Conservation (phyloP, 2,113 vertebrate genomes). For the Copsychus sechellarum region DNA sequence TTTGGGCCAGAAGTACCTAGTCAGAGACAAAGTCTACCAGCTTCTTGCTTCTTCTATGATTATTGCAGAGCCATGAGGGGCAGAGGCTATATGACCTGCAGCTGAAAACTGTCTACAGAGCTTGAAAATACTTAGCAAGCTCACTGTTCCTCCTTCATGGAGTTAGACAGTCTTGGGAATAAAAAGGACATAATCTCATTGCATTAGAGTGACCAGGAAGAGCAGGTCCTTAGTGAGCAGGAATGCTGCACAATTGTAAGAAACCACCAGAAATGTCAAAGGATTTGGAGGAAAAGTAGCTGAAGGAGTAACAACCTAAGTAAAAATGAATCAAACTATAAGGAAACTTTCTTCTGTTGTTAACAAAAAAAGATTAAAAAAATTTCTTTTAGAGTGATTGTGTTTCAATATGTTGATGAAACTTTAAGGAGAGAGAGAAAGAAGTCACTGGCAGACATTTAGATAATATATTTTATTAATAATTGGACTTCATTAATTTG, state of each 20-base stretch:
- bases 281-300: background rate
- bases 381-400: background rate
- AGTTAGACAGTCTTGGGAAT: background rate
- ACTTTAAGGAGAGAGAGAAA: background rate
- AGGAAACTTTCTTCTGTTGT: background rate
- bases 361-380: background rate
- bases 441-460: background rate
- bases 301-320: background rate
- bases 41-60: background rate
- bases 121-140: background rate
- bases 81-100: background rate
- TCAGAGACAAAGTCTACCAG: background rate
- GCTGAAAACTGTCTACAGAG: background rate
- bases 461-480: background rate
- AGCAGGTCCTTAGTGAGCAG: background rate
- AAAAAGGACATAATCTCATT: background rate
- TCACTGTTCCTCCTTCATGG: background rate
- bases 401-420: background rate
- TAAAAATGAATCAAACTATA: background rate
- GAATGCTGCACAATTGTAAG: background rate
- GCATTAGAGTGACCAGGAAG: rapidly evolving
- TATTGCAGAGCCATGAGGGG: background rate
- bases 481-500: background rate
- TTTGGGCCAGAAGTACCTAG: background rate
- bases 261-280: background rate